Evolutionary conservation across 2,888 invertebrate genomes (phyloP).

Genomic region (Drosophila gaucha): DNA sequence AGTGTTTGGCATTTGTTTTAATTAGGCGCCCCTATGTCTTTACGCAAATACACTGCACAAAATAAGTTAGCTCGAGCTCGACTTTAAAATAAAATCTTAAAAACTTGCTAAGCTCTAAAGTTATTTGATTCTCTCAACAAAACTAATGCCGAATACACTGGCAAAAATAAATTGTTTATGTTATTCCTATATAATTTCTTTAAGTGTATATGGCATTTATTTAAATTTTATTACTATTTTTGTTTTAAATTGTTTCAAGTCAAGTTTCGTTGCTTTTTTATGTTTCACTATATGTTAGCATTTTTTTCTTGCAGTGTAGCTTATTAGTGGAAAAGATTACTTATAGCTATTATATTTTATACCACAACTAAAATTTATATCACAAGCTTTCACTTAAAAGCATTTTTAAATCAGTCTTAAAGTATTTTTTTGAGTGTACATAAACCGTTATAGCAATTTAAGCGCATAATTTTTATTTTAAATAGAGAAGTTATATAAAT

Average conservation of each 20-base stretch:
- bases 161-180: too few species aligned
- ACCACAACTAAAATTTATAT: not conserved
- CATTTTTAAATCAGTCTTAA: not conserved
- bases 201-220: too few species aligned
- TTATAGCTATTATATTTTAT: not conserved
- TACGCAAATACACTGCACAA: not conserved
- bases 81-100: too few species aligned
- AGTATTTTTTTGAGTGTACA: not conserved
- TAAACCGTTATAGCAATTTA: not conserved
- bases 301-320: not conserved
- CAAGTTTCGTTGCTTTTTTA: not conserved
- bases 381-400: not conserved
- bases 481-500: too few species aligned
- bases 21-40: slow-evolving; percentile 15
- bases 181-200: too few species aligned
- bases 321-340: too few species aligned
- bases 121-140: too few species aligned
- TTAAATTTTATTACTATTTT: not conserved
- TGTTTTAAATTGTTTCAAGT: not conserved
- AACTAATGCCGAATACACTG: too few species aligned
- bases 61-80: too few species aligned
- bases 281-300: too few species aligned
- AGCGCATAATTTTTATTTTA: too few species aligned
- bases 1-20: slow-evolving; percentile 53
- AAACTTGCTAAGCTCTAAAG: too few species aligned